A percentile compares a stretch with the other conserved stretches of the same genome.
These are phyloP conservation scores for Drosophila ambigua DNA, from an alignment of 1,140 invertebrate species.

Conservation along the genomic window DNA sequence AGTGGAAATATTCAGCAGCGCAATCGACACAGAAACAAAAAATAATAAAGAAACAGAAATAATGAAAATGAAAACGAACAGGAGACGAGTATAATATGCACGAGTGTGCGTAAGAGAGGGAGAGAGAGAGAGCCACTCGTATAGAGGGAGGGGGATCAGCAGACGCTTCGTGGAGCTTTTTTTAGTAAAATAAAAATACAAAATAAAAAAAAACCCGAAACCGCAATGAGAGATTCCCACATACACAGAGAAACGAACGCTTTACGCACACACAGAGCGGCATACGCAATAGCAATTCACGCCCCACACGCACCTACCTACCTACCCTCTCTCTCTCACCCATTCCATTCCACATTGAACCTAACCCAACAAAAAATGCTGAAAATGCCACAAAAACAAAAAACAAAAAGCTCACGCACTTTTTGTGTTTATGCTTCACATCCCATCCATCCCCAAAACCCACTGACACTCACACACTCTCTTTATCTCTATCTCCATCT, in stretches of 20 bases:
- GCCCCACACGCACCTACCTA: slow-evolving; percentile 59
- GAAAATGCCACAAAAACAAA: slow-evolving; percentile 40
- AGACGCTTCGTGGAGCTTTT: slow-evolving; percentile 46
- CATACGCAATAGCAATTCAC: slow-evolving; percentile 52
- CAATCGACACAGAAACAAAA: slow-evolving; percentile 79
- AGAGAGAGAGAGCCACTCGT: slow-evolving; percentile 14
- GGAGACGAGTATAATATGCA: slow-evolving; percentile 27
- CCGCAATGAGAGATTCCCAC: slow-evolving; percentile 63
- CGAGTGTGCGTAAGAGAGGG: slow-evolving; percentile 31
- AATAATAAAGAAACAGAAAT: slow-evolving; percentile 59
- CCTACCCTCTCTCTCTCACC: not conserved
- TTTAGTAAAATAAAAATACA: slow-evolving; percentile 19
- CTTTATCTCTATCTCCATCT: slow-evolving; percentile 21
- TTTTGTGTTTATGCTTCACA: slow-evolving; percentile 42
- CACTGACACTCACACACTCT: slow-evolving; percentile 14
- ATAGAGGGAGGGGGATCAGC: not conserved
- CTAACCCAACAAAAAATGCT: slow-evolving; percentile 79
- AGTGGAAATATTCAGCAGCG: slow-evolving; percentile 83
- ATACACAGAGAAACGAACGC: slow-evolving; percentile 26
- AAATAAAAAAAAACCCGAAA: slow-evolving; percentile 31
- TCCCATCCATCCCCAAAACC: not conserved
- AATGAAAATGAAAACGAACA: slow-evolving; percentile 71
- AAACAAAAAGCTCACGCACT: slow-evolving; percentile 59
- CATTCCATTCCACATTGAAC: slow-evolving; percentile 56
- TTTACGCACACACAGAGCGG: slow-evolving; percentile 11